Conservation (phyloP, 2,113 vertebrate genomes). For the Maccullochella peelii region DNA sequence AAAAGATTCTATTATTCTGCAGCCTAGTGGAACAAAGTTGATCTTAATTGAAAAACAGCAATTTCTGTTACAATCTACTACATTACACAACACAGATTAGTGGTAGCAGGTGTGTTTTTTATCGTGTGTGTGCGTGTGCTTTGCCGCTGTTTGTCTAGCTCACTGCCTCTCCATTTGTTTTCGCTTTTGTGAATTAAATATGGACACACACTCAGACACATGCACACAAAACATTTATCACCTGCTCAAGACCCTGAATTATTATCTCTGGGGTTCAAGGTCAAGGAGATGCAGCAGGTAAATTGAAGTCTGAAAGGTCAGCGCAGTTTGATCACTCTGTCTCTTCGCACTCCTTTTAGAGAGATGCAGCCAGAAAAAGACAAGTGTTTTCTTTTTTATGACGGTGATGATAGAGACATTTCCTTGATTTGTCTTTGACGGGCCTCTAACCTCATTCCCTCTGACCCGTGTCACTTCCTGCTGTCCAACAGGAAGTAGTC, state of each 20-base stretch:
- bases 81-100: constrained; percentile 28
- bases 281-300: constrained; percentile 95
- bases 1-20: constrained; percentile 62
- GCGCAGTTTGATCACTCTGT: constrained; percentile 93
- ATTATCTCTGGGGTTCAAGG: constrained; percentile 96
- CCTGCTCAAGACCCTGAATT: constrained; percentile 92
- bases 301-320: constrained; percentile 97
- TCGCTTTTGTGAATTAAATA: constrained; percentile 44
- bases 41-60: constrained; percentile 66
- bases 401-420: constrained; percentile 56
- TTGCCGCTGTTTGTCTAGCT: constrained; percentile 80
- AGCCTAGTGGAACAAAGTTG: constrained; percentile 59
- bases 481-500: constrained; percentile 54
- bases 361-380: constrained; percentile 88
- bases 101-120: constrained; percentile 34
- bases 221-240: constrained; percentile 98
- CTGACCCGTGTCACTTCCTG: constrained; percentile 57
- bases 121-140: constrained; percentile 1
- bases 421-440: constrained; percentile 18
- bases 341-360: constrained; percentile 88
- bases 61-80: constrained; percentile 21
- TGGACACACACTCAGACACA: constrained; percentile 35
- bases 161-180: constrained; percentile 81
- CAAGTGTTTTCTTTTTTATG: constrained; percentile 86
- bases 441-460: neutral